Base-by-base conservation (phyloP, 2,113 vertebrate species). In the Lota lota region DNA sequence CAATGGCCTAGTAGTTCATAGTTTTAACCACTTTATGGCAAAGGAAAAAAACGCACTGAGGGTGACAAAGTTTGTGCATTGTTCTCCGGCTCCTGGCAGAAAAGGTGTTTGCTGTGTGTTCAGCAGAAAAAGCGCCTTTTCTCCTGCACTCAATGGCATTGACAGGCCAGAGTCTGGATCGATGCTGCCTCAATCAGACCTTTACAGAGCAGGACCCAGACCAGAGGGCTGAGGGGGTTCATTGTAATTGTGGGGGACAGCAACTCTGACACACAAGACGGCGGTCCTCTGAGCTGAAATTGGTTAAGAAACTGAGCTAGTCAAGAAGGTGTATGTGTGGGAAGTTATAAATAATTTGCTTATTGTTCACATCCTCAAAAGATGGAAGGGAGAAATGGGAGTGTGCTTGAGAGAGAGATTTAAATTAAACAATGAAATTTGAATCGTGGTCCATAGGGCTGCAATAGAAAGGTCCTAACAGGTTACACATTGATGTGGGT, bases 221-320 rank as follows among this genome's bases (percentile, higher is more conserved):
- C 72, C 70, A 68, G 77, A 81, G 36, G 74, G 78, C 72, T 81
- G 69, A 28, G 36, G 57, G 75, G 71, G 81, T 85, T 88, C 77
- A 90, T 82, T 86, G 78, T 85, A 85, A 90, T 85, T 81, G 79
- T 73, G 76, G 20, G 61, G 66, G 88, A 88, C 84, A 86, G 81
- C 20, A 11, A 79, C 75, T 79, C 75, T 76, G 75, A 58, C 16
- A 58, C 16, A 17, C 3, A 8, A 2, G 12, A 16, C 51, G 12
- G 11, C 17, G n/a, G 7, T 17, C n/a, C 56, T 18, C 17, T 8
- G 56, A 58, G 56, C 17, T 8, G n/a, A n/a, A 12, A 54, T 28
- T 28, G 28, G 28, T 28, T 28, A 28, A 28, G 28, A 5, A 28
- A 28, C 28, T 3, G 28, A 28, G 28, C 28, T 28, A 28, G 28